phyloP scores from a whole-genome alignment of 1,140 invertebrate species.

The Sinonovacula constricta region DNA sequence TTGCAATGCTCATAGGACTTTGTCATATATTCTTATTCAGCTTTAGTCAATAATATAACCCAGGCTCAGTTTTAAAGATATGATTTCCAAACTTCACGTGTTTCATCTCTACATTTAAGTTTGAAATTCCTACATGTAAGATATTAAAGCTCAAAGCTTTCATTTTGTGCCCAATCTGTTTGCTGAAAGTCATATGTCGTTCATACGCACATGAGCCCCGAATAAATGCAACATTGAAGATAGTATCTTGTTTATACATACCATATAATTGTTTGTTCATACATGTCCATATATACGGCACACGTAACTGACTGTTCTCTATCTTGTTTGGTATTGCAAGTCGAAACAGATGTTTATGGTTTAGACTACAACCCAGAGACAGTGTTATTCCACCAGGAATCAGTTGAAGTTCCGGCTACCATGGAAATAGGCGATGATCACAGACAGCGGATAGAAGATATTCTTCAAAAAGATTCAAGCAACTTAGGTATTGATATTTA shows the following conservation, averaged over 20 bases:
- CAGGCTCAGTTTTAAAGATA: too few relatives aligned
- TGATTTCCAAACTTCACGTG: too few relatives aligned
- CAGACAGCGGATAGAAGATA: conserved; percentile 6
- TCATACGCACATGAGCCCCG: background rate
- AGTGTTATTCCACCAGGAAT: conserved; percentile 9
- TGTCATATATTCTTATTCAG: too few relatives aligned
- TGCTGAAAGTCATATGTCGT: background rate
- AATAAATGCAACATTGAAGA: background rate
- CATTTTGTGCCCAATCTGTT: background rate
- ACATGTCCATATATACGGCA: background rate
- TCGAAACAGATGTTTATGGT: conserved; percentile 5
- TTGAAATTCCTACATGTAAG: too few relatives aligned
- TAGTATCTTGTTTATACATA: background rate
- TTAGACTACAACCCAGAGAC: background rate
- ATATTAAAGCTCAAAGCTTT: too few relatives aligned
- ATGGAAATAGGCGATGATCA: background rate
- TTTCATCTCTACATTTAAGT: too few relatives aligned
- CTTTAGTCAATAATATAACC: too few relatives aligned
- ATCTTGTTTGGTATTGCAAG: too few relatives aligned
- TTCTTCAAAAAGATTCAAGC: conserved; percentile 22
- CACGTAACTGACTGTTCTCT: too few relatives aligned
- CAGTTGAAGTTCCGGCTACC: conserved; percentile 7
- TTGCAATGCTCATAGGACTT: too few relatives aligned
- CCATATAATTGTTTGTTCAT: background rate
- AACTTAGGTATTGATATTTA: conserved; percentile 20